phyloP scores from a whole-genome alignment of 2,797 vertebrate species.

The Platyrinchus mystaceus region DNA sequence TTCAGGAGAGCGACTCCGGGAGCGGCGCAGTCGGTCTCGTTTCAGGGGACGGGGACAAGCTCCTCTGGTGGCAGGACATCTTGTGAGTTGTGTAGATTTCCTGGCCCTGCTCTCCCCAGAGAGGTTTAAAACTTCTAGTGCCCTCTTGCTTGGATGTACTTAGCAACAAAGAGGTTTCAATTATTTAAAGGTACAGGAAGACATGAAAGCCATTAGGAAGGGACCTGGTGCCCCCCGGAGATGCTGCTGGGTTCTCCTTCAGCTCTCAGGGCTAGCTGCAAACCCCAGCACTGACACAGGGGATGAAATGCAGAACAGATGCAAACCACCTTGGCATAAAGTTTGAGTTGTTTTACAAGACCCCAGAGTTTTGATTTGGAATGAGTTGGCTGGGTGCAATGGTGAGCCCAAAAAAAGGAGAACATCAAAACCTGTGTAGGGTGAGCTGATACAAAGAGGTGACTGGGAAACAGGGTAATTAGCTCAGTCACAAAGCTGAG shows the following conservation, averaged over 20 bases:
- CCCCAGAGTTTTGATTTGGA: not conserved
- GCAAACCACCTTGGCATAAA: not conserved
- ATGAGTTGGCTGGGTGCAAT: not conserved
- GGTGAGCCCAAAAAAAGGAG: not conserved
- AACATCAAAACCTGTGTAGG: accelerated
- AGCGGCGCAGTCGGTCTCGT: not conserved
- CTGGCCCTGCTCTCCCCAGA: not conserved
- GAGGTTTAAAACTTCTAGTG: slow-evolving; percentile 41
- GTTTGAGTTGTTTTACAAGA: not conserved
- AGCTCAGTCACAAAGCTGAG: not conserved
- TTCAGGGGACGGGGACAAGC: slow-evolving; percentile 19
- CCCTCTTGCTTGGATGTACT: slow-evolving; percentile 10
- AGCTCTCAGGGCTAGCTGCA: not conserved
- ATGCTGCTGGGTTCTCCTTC: not conserved
- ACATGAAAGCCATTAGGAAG: slow-evolving; percentile 37
- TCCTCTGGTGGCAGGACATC: slow-evolving; percentile 6
- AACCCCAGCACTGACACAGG: not conserved
- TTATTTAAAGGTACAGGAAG: slow-evolving; percentile 49
- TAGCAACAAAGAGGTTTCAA: slow-evolving; percentile 48
- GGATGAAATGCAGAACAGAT: not conserved
- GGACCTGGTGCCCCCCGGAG: not conserved
- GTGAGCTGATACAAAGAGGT: not conserved
- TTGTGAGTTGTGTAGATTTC: slow-evolving; percentile 23
- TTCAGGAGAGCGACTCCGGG: not conserved
- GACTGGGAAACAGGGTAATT: not conserved